Evolutionary conservation across 2,888 invertebrate genomes (phyloP).

Genomic region (Tipula helvola): DNA sequence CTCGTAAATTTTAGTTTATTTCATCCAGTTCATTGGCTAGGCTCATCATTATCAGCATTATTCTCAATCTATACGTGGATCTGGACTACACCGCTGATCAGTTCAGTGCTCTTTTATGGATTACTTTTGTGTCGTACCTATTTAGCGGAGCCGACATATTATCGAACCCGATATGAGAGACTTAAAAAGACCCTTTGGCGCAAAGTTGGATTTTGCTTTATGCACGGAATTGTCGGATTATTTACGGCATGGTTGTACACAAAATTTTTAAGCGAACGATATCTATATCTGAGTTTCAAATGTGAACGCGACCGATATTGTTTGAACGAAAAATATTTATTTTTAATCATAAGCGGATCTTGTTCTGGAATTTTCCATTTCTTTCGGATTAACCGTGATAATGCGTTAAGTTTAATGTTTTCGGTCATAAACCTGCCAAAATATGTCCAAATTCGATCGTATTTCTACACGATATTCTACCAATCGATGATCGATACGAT

Average conservation of each 20-base stretch:
- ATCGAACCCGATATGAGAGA: conserved; percentile 53
- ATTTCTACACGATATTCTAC: conserved; percentile 43
- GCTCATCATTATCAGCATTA: conserved; percentile 44
- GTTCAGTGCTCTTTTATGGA: conserved; percentile 57
- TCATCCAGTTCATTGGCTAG: conserved; percentile 53
- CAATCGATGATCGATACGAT: conserved; percentile 46
- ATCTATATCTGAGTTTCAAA: conserved; percentile 39
- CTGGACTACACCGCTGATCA: conserved; percentile 48
- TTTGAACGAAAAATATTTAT: conserved; percentile 53
- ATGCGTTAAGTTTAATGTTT: conserved; percentile 42
- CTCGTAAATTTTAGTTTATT: conserved; percentile 48
- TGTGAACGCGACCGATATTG: conserved; percentile 42
- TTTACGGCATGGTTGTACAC: conserved; percentile 57
- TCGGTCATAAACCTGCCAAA: conserved; percentile 59
- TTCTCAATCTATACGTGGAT: conserved; percentile 44
- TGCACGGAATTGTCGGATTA: conserved; percentile 52
- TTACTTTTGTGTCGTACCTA: conserved; percentile 58
- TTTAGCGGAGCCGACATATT: conserved; percentile 45
- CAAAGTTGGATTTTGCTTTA: conserved; percentile 37
- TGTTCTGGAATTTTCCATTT: conserved; percentile 49
- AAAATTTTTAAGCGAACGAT: conserved; percentile 47
- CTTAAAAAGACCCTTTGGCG: conserved; percentile 47
- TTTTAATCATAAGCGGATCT: conserved; percentile 52
- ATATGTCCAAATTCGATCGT: conserved; percentile 50
- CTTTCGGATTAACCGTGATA: conserved; percentile 21